Evolutionary conservation across 2,113 vertebrate genomes (phyloP), one percentile per base, ranked within the genome.

Genomic region (Saguinus midas): DNA sequence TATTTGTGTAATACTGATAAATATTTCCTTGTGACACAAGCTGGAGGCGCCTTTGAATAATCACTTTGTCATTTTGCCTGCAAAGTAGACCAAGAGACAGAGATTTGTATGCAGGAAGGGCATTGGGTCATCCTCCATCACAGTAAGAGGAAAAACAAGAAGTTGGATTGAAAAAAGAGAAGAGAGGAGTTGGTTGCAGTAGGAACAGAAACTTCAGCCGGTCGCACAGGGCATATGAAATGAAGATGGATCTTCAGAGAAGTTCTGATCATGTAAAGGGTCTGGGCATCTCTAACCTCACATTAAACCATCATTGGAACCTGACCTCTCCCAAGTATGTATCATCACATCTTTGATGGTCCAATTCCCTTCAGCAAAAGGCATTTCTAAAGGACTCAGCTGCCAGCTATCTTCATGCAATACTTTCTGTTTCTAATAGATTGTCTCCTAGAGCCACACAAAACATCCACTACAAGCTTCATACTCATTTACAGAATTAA

Each of bases 141-240:
- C 14, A 27, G 0, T 50, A 7, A 23, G 29, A 37, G 1, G 35
- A 1, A 68, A 17, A 25, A 18, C 12, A 52, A 32, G 14, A 76
- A 64, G 16, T 27, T 32, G 25, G 13, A 48, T 3, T 27, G 4
- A 21, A 35, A 66, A 64, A 50, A 52, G 14, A 57, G 40, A 50
- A 61, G 8, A 9, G 6, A 91, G 25, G 18, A 58, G 55, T 0
- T 80, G 17, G 3, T 17, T 52, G 1, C 9, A 23, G 1, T 2
- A 45, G 23, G 3, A 73, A 68, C 7, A 45, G 45, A 80, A 37
- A 8, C 11, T 58, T 81, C 6, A 43, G 32, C 11, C 10, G 45
- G 35, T 2, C n/a, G 6, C 25, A 35, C 2, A 68, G 11, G 5
- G 68, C 43, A 48, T 17, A 8, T 83, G 88, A 83, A 6, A 14